Base-by-base conservation (phyloP, 2,797 vertebrate genomes). In the Tamandua tetradactyla region DNA sequence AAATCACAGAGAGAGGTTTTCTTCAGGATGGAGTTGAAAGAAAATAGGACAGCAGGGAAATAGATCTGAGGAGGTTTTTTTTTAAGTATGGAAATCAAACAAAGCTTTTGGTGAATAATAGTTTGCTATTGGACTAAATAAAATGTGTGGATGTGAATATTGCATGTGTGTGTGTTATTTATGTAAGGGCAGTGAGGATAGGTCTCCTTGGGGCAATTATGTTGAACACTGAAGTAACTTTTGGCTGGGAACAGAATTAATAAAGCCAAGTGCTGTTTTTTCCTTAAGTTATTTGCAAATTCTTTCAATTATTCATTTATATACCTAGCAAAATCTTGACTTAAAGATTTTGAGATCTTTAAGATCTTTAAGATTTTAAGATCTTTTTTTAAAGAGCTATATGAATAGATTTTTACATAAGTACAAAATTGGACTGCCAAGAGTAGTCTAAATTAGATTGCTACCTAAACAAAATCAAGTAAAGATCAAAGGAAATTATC, bases 21-120 rank as follows among this genome's bases (percentile, higher is more conserved):
- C 91, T 97, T 97, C 82, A 95, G 78, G 37, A 92, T 44, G 84
- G 91, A 95, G 95, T 89, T 92, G 66, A 97, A 95, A 93, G 90
- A 97, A 98, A 97, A 94, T 95, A 96, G 86, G 93, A 96, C 97
- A 97, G 96, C 93, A 96, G 97, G 97, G 87, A 96, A 96, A 97
- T 64, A 96, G 95, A 98, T 98, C 95, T 97, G 91, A 98, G 90
- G 68, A 95, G 8, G 0, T 0, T 0, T 83, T n/a, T n/a, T 92
- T 96, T 37, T 72, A 96, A 95, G 87, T 88, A 89, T 89, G 66
- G 47, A 89, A 96, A 96, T 83, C 66, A 93, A 98, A 97, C 89
- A 95, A 94, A 88, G 84, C n/a, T 95, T 32, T 90, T 66, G 93
- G 95, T 91, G 86, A 97, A 94, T 20, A 66, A 68, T 52, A 72